These are phyloP conservation scores for Antitype chi DNA, from an alignment of 2,888 invertebrate species.

Conservation along the genomic window DNA sequence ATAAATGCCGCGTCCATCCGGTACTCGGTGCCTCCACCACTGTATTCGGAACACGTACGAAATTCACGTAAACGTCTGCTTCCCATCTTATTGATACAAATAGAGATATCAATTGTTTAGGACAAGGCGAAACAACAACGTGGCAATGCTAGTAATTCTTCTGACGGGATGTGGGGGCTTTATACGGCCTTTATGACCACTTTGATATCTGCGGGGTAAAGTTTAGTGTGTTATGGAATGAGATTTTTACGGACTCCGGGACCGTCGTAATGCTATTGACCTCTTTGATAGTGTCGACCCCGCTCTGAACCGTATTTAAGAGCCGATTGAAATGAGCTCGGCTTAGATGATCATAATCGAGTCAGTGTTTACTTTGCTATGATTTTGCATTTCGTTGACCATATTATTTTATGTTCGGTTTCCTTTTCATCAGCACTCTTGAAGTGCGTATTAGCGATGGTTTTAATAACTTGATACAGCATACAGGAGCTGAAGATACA, in stretches of 20 bases:
- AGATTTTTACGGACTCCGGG: constrained; percentile 78
- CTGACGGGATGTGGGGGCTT: constrained; percentile 73
- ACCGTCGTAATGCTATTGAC: constrained; percentile 77
- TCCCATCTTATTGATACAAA: constrained; percentile 90
- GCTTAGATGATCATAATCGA: constrained; percentile 58
- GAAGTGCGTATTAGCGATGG: background rate
- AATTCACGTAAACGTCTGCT: constrained; percentile 88
- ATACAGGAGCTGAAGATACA: background rate
- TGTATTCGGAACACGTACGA: constrained; percentile 87
- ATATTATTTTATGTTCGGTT: constrained; percentile 39
- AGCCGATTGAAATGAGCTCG: constrained; percentile 56
- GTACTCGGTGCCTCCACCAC: constrained; percentile 72
- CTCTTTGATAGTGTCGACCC: constrained; percentile 72
- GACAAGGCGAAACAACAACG: constrained; percentile 85
- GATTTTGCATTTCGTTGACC: constrained; percentile 30
- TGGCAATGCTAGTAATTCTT: constrained; percentile 85
- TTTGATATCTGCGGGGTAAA: constrained; percentile 78
- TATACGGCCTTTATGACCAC: constrained; percentile 73
- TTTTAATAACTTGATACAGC: constrained; percentile 27
- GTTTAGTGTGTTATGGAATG: constrained; percentile 76
- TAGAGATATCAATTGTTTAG: constrained; percentile 90
- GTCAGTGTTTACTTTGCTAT: constrained; percentile 43
- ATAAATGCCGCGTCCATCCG: constrained; percentile 77
- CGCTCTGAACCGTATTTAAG: constrained; percentile 66
- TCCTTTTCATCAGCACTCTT: constrained; percentile 6